Conservation (phyloP, 30 jellyfish, hydroid and myxozoan species). For the Aurelia sp. region DNA sequence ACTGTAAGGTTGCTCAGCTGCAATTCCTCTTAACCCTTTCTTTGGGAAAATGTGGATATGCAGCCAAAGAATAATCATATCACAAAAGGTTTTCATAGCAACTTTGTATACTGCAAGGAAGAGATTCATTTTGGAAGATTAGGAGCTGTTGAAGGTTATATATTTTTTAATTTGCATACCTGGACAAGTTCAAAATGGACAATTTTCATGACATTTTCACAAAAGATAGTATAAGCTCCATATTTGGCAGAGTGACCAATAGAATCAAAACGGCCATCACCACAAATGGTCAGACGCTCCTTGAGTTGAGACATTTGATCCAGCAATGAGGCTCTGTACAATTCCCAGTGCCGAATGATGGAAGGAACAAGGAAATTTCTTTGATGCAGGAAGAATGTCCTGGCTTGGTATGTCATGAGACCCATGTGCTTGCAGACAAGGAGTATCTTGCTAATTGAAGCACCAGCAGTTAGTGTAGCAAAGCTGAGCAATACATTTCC, state of each 20-base stretch:
- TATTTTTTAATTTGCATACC: too few species aligned
- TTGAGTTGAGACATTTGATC: neutral
- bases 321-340: neutral
- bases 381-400: conserved; percentile 43
- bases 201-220: conserved; percentile 8
- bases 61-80: too few species aligned
- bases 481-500: too few species aligned
- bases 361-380: conserved; percentile 24
- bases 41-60: too few species aligned
- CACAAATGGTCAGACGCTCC: conserved; percentile 7
- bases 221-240: conserved; percentile 26
- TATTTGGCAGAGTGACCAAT: conserved; percentile 50
- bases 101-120: too few species aligned
- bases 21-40: too few species aligned
- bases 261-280: conserved; percentile 62
- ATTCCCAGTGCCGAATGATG: conserved; percentile 19
- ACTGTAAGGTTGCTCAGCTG: too few species aligned
- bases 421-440: conserved; percentile 19
- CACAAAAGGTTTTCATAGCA: too few species aligned
- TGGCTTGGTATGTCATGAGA: neutral
- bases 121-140: too few species aligned
- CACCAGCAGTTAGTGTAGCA: conserved; percentile 4
- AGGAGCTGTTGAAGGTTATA: too few species aligned
- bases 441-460: too few species aligned
- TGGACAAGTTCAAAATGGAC: conserved; percentile 39